These are phyloP conservation scores for Myotis planiceps DNA, from an alignment of 2,797 vertebrate genomes.

Conservation along the genomic window DNA sequence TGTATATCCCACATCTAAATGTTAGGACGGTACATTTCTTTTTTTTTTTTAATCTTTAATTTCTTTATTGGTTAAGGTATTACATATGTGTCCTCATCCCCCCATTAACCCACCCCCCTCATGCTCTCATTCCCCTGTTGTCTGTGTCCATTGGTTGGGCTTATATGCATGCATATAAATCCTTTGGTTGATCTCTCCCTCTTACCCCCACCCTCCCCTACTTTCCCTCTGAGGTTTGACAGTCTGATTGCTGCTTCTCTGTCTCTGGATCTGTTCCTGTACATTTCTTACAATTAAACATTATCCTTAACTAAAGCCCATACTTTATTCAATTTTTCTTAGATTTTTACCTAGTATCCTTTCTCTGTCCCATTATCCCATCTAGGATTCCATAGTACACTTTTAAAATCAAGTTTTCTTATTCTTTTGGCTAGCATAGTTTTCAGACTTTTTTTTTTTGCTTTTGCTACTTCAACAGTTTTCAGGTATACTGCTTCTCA, in stretches of 20 bases:
- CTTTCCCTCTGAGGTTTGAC: too few species aligned
- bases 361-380: background rate
- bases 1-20: background rate
- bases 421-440: conserved; percentile 7
- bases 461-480: background rate
- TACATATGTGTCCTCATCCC: too few species aligned
- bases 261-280: background rate
- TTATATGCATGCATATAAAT: too few species aligned
- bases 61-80: too few species aligned
- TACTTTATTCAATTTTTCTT: conserved; percentile 9
- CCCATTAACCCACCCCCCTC: too few species aligned
- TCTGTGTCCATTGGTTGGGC: too few species aligned
- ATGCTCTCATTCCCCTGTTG: too few species aligned
- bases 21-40: background rate
- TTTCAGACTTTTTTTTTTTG: background rate
- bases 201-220: too few species aligned
- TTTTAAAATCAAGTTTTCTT: background rate
- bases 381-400: background rate
- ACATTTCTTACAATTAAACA: conserved; percentile 1
- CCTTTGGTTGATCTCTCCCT: too few species aligned
- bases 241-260: too few species aligned
- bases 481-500: background rate
- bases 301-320: background rate
- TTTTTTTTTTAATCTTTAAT: too few species aligned
- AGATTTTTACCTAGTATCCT: background rate